A percentile compares a stretch with the other conserved stretches of the same genome.
Evolutionary conservation across 2,113 vertebrate species (phyloP).

Genomic region (Morone saxatilis): DNA sequence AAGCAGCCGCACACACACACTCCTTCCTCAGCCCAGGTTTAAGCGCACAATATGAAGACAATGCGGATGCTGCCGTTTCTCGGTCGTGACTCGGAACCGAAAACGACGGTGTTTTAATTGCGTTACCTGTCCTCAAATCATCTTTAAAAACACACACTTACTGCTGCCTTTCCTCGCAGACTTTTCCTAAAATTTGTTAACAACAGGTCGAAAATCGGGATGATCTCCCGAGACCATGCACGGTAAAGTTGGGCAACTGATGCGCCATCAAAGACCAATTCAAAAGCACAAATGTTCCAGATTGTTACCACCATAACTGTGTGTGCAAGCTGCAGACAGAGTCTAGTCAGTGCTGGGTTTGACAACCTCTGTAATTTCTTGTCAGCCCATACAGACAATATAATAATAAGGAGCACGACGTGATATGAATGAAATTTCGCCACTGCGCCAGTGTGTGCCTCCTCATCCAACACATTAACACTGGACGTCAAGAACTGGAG

Average conservation of each 20-base stretch:
- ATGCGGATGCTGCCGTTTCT: slow-evolving; percentile 52
- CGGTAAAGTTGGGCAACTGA: slow-evolving; percentile 51
- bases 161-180: not conserved
- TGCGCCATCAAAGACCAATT: slow-evolving; percentile 4
- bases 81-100: slow-evolving; percentile 20
- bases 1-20: not conserved
- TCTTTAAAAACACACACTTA: not conserved
- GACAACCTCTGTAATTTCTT: not conserved
- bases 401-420: slow-evolving; percentile 52
- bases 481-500: not conserved
- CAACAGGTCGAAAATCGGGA: slow-evolving; percentile 37
- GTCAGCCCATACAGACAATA: slow-evolving; percentile 27
- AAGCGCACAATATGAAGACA: slow-evolving; percentile 37
- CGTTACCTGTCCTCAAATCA: not conserved
- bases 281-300: not conserved
- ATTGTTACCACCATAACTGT: too few species aligned
- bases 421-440: slow-evolving; percentile 75
- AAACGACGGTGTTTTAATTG: not conserved
- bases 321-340: not conserved
- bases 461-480: slow-evolving; percentile 25
- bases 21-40: slow-evolving; percentile 15
- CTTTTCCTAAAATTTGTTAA: not conserved
- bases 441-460: slow-evolving; percentile 68
- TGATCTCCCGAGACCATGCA: slow-evolving; percentile 9
- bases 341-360: not conserved